Percentiles rank a stretch among this genome's conserved stretches.
These are phyloP conservation scores for Sphecodes monilicornis DNA, from an alignment of 2,888 invertebrate species.

Conservation along the genomic window DNA sequence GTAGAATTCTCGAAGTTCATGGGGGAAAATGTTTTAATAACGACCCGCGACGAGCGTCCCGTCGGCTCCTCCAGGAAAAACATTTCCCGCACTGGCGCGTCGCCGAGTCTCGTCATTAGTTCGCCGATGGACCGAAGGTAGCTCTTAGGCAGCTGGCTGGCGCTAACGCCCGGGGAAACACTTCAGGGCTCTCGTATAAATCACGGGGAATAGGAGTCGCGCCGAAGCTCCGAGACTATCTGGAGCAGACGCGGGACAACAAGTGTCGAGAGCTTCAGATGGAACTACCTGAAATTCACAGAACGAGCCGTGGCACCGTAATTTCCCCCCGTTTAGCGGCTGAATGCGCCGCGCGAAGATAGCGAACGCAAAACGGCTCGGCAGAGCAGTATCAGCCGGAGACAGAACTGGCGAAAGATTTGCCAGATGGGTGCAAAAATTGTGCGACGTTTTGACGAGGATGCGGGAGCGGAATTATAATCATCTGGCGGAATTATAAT, in stretches of 20 bases:
- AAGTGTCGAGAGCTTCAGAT: conserved; percentile 14
- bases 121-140: background rate
- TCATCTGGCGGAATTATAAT: conserved; percentile 62
- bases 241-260: conserved; percentile 16
- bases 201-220: conserved; percentile 2
- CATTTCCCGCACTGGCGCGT: background rate
- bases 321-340: conserved; percentile 32
- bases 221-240: background rate
- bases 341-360: conserved; percentile 31
- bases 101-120: background rate
- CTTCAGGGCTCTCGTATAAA: conserved; percentile 8
- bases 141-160: background rate
- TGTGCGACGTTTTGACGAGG: conserved; percentile 67
- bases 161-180: background rate
- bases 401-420: background rate
- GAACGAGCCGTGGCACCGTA: conserved; percentile 22
- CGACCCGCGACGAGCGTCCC: background rate
- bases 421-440: conserved; percentile 63
- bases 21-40: background rate
- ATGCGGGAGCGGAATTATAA: conserved; percentile 65
- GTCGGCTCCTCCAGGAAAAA: background rate
- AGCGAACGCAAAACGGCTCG: conserved; percentile 1
- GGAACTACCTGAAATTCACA: conserved; percentile 20
- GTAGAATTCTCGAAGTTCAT: background rate
- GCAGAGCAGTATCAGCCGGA: background rate